Conservation (phyloP, 1,140 invertebrate species). For the Diploscapter pachys region DNA sequence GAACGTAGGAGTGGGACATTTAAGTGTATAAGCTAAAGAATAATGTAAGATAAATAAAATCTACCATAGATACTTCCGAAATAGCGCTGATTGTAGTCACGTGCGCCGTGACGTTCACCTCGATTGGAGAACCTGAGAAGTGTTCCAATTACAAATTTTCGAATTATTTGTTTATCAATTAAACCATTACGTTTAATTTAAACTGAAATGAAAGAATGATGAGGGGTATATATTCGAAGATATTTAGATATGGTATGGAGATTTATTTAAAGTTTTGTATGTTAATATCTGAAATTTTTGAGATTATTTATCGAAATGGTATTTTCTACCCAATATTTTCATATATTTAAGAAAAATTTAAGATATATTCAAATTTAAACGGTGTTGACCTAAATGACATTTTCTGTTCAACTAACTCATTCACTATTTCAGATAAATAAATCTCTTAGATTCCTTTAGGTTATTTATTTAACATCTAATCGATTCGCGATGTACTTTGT, state of each 20-base stretch:
- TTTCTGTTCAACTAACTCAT: too few species aligned
- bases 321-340: neutral
- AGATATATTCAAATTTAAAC: too few species aligned
- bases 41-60: neutral
- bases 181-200: neutral
- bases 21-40: constrained; percentile 4
- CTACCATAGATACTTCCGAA: constrained; percentile 97
- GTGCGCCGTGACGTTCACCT: constrained; percentile 95
- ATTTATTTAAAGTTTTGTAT: neutral
- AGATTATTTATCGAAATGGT: neutral
- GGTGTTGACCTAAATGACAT: too few species aligned
- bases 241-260: neutral
- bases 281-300: neutral
- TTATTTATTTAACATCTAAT: too few species aligned
- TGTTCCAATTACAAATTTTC: neutral
- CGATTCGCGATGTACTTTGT: too few species aligned
- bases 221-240: neutral
- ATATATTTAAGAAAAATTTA: too few species aligned
- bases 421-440: too few species aligned
- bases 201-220: too few species aligned
- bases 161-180: neutral
- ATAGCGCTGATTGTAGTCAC: constrained; percentile 96
- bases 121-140: constrained; percentile 65
- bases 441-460: too few species aligned
- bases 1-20: neutral